A percentile compares a stretch with the other conserved stretches of the same genome.
phyloP scores from a whole-genome alignment of 2,113 vertebrate genomes.

The Poicephalus meyeri region DNA sequence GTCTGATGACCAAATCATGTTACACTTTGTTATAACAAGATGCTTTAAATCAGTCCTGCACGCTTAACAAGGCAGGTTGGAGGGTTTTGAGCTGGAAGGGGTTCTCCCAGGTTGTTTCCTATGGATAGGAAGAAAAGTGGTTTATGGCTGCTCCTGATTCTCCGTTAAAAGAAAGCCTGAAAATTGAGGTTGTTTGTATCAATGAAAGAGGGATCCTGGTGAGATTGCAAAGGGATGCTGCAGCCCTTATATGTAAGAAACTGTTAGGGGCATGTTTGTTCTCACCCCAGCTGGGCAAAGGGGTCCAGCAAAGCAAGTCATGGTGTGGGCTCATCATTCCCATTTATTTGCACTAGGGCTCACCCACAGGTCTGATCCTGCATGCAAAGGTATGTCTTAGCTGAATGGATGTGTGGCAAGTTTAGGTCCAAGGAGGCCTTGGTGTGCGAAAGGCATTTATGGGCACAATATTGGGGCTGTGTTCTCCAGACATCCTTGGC shows the following conservation, averaged over 20 bases:
- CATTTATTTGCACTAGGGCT: not conserved
- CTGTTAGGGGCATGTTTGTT: not conserved
- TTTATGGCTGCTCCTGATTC: not conserved
- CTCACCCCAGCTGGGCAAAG: not conserved
- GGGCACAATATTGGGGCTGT: not conserved
- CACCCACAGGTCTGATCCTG: not conserved
- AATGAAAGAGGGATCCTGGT: not conserved
- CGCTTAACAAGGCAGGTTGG: not conserved
- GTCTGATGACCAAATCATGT: not conserved
- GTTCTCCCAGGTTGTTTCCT: not conserved
- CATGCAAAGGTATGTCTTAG: fast-evolving
- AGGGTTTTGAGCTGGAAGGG: not conserved
- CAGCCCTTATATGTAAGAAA: not conserved
- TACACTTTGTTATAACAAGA: not conserved
- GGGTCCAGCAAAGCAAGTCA: not conserved
- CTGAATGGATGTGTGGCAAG: not conserved
- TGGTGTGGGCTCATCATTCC: fast-evolving
- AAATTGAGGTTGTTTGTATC: fast-evolving
- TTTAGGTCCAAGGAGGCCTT: not conserved
- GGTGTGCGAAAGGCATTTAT: not conserved
- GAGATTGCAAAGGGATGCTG: not conserved
- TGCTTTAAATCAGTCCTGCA: not conserved
- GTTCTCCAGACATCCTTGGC: not conserved
- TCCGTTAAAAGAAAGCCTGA: not conserved
- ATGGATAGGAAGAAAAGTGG: not conserved